Evolutionary conservation across 2,113 vertebrate species (phyloP), one percentile per base, ranked within the genome.

Genomic region (Pluvianellus socialis): DNA sequence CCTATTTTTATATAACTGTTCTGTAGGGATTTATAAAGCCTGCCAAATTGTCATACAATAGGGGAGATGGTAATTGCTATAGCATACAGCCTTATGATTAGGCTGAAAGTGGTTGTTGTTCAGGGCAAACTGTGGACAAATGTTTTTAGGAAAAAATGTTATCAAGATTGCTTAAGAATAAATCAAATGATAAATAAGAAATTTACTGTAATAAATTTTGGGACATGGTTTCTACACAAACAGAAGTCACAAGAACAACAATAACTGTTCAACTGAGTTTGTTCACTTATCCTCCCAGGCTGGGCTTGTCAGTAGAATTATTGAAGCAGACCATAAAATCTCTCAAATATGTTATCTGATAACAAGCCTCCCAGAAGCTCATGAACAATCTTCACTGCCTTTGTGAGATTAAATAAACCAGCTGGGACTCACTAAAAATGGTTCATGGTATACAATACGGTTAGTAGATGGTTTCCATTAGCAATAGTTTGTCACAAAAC

Each of bases 271-370:
- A 65, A 28, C 40, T 40, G 77, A 92, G 86, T 88, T 96, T 89
- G 44, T 82, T 90, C 85, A 58, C 45, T 94, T 87, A 87, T 72
- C 49, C 35, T 97, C 71, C 42, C 59, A 92, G 79, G 40, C 32
- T 85, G 79, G 47, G 33, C 73, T 95, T 96, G 82, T 95, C 95
- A 87, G 73, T 73, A 74, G 73, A 91, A 91, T 88, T 96, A 96
- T 59, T 92, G 87, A 97, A 96, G 73, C 82, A 92, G 45, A 79
- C 87, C 45, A 32, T 92, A 93, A 92, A 88, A 87, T 90, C 70
- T 61, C 32, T 95, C 86, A 95, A 73, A 93, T 88, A 79, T 18
- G 8, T 94, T 93, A 83, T 63, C 59, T 88, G 90, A 95, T 81
- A 97, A 84, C 50, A 94, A 94, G 72, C 32, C 44, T 94, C 52